phyloP scores from a whole-genome alignment of 2,113 vertebrate species.

The Lophius piscatorius region DNA sequence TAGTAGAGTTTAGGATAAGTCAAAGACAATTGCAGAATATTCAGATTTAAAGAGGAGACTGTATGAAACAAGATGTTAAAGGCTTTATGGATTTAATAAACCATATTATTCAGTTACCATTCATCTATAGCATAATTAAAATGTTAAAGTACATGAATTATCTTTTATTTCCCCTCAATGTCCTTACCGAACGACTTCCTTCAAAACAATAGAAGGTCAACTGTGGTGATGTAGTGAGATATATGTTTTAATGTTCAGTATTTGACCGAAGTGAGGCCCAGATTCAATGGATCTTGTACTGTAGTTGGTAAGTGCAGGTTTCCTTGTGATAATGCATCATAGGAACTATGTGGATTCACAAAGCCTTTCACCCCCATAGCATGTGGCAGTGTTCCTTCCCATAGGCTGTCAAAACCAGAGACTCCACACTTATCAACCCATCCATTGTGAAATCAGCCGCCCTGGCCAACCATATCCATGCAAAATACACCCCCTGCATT shows the following conservation, averaged over 20 bases:
- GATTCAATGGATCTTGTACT: conserved; percentile 32
- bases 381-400: conserved; percentile 67
- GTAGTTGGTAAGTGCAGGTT: conserved; percentile 41
- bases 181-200: not conserved
- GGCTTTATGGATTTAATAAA: no score
- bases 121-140: no score
- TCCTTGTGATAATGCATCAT: conserved; percentile 49
- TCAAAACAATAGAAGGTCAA: conserved; percentile 7
- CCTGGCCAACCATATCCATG: conserved; percentile 78
- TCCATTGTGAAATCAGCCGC: conserved; percentile 83
- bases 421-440: conserved; percentile 79
- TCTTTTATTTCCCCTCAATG: no score
- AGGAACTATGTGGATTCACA: conserved; percentile 62
- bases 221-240: not conserved
- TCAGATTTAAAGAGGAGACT: no score
- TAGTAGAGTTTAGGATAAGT: no score
- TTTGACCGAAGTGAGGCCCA: not conserved
- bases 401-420: conserved; percentile 64
- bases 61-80: no score
- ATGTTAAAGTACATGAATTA: no score
- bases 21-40: no score
- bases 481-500: conserved; percentile 79
- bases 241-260: conserved; percentile 11
- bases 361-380: conserved; percentile 64
- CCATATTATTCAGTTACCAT: not conserved